Conservation (phyloP, 2,797 vertebrate species). For the Tokudaia muenninki region DNA sequence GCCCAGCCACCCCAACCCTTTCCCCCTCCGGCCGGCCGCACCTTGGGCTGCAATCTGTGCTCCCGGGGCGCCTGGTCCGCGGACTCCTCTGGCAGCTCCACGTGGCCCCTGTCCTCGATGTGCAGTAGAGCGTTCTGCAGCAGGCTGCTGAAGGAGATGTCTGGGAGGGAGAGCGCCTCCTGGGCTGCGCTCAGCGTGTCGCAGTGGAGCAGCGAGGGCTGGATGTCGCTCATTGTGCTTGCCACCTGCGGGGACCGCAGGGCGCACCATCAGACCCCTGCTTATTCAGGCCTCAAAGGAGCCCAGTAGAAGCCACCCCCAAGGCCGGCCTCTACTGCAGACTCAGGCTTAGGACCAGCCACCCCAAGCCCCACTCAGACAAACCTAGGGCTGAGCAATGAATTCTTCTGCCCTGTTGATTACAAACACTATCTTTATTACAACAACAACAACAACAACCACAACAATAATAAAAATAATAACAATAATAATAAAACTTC, state of each 20-base stretch:
- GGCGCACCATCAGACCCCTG: conserved; percentile 82
- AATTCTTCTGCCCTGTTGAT: not conserved
- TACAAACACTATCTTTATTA: not conserved
- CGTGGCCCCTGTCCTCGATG: conserved; percentile 80
- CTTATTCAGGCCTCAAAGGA: conserved; percentile 62
- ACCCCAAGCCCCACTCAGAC: conserved; percentile 60
- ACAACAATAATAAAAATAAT: not conserved
- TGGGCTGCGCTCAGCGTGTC: conserved; percentile 78
- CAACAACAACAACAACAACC: not conserved
- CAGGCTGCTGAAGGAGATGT: conserved; percentile 82
- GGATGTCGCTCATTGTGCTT: conserved; percentile 81
- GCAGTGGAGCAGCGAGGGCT: conserved; percentile 72
- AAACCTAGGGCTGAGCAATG: not conserved
- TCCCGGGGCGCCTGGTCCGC: conserved; percentile 81
- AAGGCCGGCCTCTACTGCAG: not conserved
- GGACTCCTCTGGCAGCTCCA: conserved; percentile 81
- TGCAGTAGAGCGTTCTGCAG: conserved; percentile 70
- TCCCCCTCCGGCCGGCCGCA: conserved; percentile 76
- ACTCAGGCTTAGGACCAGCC: conserved; percentile 9
- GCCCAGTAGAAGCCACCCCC: conserved; percentile 8
- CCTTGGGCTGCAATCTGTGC: conserved; percentile 83
- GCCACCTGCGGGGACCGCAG: conserved; percentile 85
- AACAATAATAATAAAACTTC: not conserved
- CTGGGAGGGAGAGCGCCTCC: conserved; percentile 79
- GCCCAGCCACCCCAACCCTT: conserved; percentile 71